A percentile compares a stretch with the other conserved stretches of the same genome.
Conservation (phyloP, 2,888 invertebrate genomes). For the Tachystola acroxantha region DNA sequence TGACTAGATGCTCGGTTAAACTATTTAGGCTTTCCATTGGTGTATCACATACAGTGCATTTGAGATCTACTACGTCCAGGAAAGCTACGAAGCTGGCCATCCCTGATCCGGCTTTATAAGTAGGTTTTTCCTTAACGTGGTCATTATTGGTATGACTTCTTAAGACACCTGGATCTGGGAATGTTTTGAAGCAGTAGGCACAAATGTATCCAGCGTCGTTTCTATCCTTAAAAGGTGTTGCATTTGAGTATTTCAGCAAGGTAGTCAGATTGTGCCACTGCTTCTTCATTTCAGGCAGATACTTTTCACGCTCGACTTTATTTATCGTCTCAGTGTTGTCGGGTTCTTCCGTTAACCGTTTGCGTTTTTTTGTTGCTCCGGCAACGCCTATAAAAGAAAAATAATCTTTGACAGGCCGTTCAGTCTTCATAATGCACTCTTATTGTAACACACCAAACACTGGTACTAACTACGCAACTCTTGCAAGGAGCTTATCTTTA, state of each 20-base stretch:
- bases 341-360: constrained; percentile 47
- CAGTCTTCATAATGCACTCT: constrained; percentile 6
- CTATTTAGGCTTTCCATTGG: constrained; percentile 40
- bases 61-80: constrained; percentile 59
- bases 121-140: constrained; percentile 54
- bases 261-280: constrained; percentile 67
- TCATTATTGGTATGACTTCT: constrained; percentile 51
- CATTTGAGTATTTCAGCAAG: constrained; percentile 58
- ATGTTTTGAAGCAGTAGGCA: constrained; percentile 64
- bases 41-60: constrained; percentile 54
- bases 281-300: constrained; percentile 59
- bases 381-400: constrained; percentile 74
- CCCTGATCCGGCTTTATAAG: constrained; percentile 57
- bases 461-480: too few relatives aligned
- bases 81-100: constrained; percentile 63
- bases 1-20: constrained; percentile 51
- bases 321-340: constrained; percentile 26
- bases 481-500: too few relatives aligned
- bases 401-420: constrained; percentile 58
- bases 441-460: not conserved
- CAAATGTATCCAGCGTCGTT: constrained; percentile 67
- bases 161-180: constrained; percentile 46
- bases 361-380: constrained; percentile 55
- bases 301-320: constrained; percentile 42
- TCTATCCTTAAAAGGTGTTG: constrained; percentile 63